A percentile compares a stretch with the other conserved stretches of the same genome.
Conservation (phyloP, 2,113 vertebrate species). For the Calypte anna region DNA sequence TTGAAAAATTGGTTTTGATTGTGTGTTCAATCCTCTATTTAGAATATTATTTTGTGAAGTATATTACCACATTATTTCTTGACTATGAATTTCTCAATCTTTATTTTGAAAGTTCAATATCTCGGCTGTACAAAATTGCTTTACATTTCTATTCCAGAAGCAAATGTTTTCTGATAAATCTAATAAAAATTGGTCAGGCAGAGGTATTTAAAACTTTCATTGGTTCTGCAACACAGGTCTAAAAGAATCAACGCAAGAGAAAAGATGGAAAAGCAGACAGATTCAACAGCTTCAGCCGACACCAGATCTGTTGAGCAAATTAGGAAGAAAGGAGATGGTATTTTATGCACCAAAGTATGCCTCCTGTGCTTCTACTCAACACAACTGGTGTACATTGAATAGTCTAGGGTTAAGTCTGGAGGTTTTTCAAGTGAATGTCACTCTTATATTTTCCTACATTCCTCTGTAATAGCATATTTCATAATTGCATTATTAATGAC, state of each 20-base stretch:
- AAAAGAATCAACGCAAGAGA: neutral
- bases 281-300: slow-evolving; percentile 3
- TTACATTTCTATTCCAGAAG: slow-evolving; percentile 25
- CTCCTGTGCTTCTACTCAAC: neutral
- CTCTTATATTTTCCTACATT: neutral
- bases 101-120: slow-evolving; percentile 37
- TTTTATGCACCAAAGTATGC: neutral
- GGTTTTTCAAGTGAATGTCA: neutral
- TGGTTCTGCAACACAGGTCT: slow-evolving; percentile 12
- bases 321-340: neutral
- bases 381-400: neutral
- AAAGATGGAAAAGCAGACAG: slow-evolving; percentile 17
- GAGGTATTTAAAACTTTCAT: slow-evolving; percentile 57
- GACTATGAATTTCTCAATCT: slow-evolving; percentile 39
- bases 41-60: slow-evolving; percentile 17
- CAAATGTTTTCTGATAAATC: slow-evolving; percentile 53
- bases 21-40: neutral
- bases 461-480: neutral
- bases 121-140: slow-evolving; percentile 10
- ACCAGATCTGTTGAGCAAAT: slow-evolving; percentile 22
- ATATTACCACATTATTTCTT: slow-evolving; percentile 16
- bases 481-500: slow-evolving; percentile 56
- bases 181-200: slow-evolving; percentile 58
- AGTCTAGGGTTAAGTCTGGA: slow-evolving; percentile 18
- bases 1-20: slow-evolving; percentile 32